These are phyloP conservation scores for Clarias fuscus DNA, from an alignment of 2,797 vertebrate species.

Conservation along the genomic window DNA sequence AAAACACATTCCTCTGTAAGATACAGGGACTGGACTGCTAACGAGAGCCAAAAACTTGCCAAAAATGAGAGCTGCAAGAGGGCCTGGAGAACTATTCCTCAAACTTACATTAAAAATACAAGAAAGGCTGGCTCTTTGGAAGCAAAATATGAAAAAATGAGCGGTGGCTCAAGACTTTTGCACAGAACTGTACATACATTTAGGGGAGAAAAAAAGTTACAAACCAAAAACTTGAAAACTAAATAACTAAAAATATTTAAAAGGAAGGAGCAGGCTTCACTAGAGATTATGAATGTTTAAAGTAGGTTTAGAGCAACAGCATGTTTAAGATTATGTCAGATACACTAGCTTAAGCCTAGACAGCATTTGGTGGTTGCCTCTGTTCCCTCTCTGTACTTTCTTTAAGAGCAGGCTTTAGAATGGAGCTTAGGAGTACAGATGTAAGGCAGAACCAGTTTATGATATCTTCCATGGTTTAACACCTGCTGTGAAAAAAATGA, in stretches of 20 bases:
- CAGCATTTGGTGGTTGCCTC: conserved; percentile 30
- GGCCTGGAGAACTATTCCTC: too few species aligned
- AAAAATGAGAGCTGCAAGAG: too few species aligned
- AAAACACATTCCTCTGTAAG: too few species aligned
- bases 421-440: conserved; percentile 3
- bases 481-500: conserved; percentile 23
- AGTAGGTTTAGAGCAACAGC: conserved; percentile 66
- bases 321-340: conserved; percentile 61
- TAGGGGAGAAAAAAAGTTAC: conserved; percentile 43
- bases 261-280: conserved; percentile 59
- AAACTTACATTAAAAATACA: too few species aligned
- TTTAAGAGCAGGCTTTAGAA: conserved; percentile 12
- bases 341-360: conserved; percentile 62
- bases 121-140: too few species aligned
- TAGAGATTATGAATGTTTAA: conserved; percentile 71
- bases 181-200: conserved; percentile 34
- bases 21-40: too few species aligned
- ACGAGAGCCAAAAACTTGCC: too few species aligned
- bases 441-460: not conserved
- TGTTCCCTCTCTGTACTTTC: not conserved
- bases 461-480: conserved; percentile 17
- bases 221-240: conserved; percentile 58
- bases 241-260: conserved; percentile 58
- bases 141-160: too few species aligned
- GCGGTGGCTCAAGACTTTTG: too few species aligned